These are phyloP conservation scores for Rugalucina vietnamica DNA, from an alignment of 2,888 invertebrate genomes.

Conservation along the genomic window DNA sequence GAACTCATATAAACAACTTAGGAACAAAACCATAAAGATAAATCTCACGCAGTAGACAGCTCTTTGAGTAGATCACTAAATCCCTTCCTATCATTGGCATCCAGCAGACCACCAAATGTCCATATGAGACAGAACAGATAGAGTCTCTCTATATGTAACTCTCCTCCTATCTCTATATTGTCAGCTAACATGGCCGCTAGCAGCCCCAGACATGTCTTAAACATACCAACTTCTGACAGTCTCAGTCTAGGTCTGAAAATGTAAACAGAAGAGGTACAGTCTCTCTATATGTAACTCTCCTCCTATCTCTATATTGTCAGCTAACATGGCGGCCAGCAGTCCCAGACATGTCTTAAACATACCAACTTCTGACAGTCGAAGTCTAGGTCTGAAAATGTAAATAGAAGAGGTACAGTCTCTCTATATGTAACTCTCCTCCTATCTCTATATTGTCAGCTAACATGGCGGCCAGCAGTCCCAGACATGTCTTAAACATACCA, in stretches of 20 bases:
- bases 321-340: constrained; percentile 83
- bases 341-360: constrained; percentile 82
- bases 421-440: constrained; percentile 83
- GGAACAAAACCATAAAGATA: no score
- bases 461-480: constrained; percentile 83
- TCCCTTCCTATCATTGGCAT: constrained; percentile 78
- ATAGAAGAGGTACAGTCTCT: constrained; percentile 83
- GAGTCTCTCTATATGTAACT: constrained; percentile 82
- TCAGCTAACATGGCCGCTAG: constrained; percentile 84
- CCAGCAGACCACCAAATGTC: constrained; percentile 83
- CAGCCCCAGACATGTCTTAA: constrained; percentile 81
- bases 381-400: constrained; percentile 81
- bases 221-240: constrained; percentile 82
- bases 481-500: constrained; percentile 82
- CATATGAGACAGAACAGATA: constrained; percentile 84
- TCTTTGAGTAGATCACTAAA: constrained; percentile 83
- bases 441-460: constrained; percentile 83
- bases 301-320: constrained; percentile 83
- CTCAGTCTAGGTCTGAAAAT: constrained; percentile 76
- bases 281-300: constrained; percentile 83
- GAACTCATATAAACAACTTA: no score
- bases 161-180: constrained; percentile 83
- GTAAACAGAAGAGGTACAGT: constrained; percentile 73
- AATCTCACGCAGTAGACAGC: constrained; percentile 82
- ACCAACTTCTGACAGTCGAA: constrained; percentile 80